Base-by-base conservation (phyloP, 2,797 vertebrate species). In the Enteromius thamalakanensis region DNA sequence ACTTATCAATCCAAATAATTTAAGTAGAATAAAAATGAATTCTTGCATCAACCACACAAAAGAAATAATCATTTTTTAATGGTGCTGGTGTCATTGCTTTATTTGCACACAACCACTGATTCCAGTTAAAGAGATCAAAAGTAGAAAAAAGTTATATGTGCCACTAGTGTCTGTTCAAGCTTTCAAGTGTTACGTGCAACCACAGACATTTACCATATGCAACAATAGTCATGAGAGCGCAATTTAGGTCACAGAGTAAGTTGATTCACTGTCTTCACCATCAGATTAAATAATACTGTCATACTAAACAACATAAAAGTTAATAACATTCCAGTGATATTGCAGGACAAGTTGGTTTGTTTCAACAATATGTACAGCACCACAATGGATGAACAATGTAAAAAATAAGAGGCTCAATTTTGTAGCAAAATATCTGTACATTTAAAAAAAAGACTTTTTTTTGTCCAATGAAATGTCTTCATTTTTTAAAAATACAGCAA, bases 351-450 rank as follows among this genome's bases (percentile, higher is more conserved):
- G 78, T 85, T 51, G 67, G 85, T 77, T 87, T 68, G 68, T 82
- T 87, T 86, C 26, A 60, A 86, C 85, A 76, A 81, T 88, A 89
- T 89, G 42, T 89, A 89, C 86, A 89, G 85, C 86, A 88, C 86
- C 86, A 89, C 88, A 86, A 89, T 89, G 88, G 84, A 89, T 87
- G 86, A 81, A 82, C 77, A 42, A 89, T 88, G 88, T 89, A 88
- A 87, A 89, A 89, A 89, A 89, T 88, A 89, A 89, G 88, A 85
- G 82, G 84, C 84, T 88, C 84, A 84, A 82, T 80, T 89, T 89
- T 83, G 85, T 89, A 89, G 88, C 87, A 89, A 89, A 89, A 89
- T 89, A 89, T 89, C 87, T 89, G 87, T 89, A 89, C 87, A 89
- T 87, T 89, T 87, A 87, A 88, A 89, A 89, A 88, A 81, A 74